Evolutionary conservation across 2,113 vertebrate species (phyloP).

Genomic region (Syngnathus floridae): DNA sequence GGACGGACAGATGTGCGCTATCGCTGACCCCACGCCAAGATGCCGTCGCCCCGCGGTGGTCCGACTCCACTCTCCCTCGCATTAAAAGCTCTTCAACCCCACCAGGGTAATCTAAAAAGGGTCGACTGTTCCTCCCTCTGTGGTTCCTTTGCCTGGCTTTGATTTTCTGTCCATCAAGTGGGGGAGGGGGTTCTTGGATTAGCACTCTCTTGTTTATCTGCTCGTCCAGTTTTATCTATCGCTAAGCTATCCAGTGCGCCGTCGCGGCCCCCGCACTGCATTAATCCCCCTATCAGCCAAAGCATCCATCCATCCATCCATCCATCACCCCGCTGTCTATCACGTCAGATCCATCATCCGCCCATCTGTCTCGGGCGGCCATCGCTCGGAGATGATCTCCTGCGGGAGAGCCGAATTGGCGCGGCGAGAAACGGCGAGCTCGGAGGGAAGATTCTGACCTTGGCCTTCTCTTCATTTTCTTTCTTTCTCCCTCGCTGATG

Average conservation of each 20-base stretch:
- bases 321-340: slow-evolving; percentile 74
- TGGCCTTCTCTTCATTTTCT: slow-evolving; percentile 12
- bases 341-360: slow-evolving; percentile 75
- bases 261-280: slow-evolving; percentile 61
- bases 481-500: slow-evolving; percentile 28
- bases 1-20: slow-evolving; percentile 14
- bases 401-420: slow-evolving; percentile 41
- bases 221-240: slow-evolving; percentile 73
- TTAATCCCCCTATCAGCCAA: slow-evolving; percentile 74
- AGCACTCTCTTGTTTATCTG: slow-evolving; percentile 74
- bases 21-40: slow-evolving; percentile 18
- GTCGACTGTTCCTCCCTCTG: slow-evolving; percentile 39
- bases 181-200: slow-evolving; percentile 62
- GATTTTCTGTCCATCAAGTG: slow-evolving; percentile 72
- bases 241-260: slow-evolving; percentile 57
- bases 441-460: slow-evolving; percentile 43
- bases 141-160: slow-evolving; percentile 58
- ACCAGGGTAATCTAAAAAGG: slow-evolving; percentile 27
- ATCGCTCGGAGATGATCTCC: slow-evolving; percentile 39
- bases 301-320: slow-evolving; percentile 72
- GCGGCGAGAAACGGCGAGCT: slow-evolving; percentile 32
- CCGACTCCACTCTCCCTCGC: slow-evolving; percentile 10
- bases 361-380: slow-evolving; percentile 71
- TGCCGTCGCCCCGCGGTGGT: slow-evolving; percentile 9
- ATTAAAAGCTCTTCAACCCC: slow-evolving; percentile 29